Conservation (phyloP, 2,797 vertebrate species). For the Sebastes taczanowskii region DNA sequence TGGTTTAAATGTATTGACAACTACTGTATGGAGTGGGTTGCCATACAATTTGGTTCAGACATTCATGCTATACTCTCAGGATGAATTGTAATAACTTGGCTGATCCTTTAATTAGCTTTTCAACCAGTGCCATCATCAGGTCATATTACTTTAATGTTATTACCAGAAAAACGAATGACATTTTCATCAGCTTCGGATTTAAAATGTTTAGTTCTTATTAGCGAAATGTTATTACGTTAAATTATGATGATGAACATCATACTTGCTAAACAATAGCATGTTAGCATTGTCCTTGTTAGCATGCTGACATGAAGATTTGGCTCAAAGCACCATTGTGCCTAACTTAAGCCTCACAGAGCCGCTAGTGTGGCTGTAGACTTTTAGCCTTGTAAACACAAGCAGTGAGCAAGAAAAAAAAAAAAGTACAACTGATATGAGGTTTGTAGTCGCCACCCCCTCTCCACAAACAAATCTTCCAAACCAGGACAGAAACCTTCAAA, state of each 20-base stretch:
- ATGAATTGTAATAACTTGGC: background rate
- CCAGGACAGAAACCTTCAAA: slow-evolving; percentile 46
- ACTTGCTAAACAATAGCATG: background rate
- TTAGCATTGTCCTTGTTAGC: background rate
- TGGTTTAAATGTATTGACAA: too few relatives aligned
- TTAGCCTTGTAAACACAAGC: background rate
- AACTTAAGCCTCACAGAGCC: background rate
- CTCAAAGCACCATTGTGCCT: background rate
- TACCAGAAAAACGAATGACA: background rate
- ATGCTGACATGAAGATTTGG: background rate
- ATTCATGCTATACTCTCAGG: too few relatives aligned
- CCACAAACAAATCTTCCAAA: slow-evolving; percentile 47
- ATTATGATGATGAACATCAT: background rate
- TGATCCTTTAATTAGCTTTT: background rate
- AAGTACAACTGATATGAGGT: background rate
- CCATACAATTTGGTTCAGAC: too few relatives aligned
- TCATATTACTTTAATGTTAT: background rate
- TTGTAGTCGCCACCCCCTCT: slow-evolving; percentile 8
- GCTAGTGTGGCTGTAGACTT: background rate
- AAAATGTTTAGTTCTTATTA: background rate
- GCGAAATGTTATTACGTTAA: background rate
- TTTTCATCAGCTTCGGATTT: background rate
- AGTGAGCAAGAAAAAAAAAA: background rate
- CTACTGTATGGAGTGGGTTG: too few relatives aligned
- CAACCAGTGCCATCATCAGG: background rate